These are phyloP conservation scores for Epicampocera succincta DNA, from an alignment of 2,888 invertebrate genomes.

Conservation along the genomic window DNA sequence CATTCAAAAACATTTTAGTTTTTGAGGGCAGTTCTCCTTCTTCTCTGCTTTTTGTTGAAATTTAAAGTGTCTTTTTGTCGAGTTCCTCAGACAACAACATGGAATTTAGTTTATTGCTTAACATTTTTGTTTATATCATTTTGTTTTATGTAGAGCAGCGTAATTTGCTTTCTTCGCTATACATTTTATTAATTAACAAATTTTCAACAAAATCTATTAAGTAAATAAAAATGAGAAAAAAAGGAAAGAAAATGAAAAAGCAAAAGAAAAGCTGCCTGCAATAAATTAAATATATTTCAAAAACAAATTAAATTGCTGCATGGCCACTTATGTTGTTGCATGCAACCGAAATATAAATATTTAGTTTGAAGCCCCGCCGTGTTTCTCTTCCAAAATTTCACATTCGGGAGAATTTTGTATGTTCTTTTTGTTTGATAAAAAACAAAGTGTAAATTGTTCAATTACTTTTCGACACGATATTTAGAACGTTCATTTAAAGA, in stretches of 20 bases:
- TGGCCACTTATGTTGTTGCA: constrained; percentile 25
- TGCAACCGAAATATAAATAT: constrained; percentile 33
- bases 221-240: no score
- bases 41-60: constrained; percentile 9
- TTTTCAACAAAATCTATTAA: constrained; percentile 33
- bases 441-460: constrained; percentile 24
- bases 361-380: constrained; percentile 5
- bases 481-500: constrained; percentile 34
- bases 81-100: constrained; percentile 16
- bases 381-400: constrained; percentile 4
- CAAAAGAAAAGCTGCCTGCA: neutral
- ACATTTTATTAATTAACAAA: constrained; percentile 48
- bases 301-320: constrained; percentile 18
- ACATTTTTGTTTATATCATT: constrained; percentile 8
- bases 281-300: constrained; percentile 21
- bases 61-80: constrained; percentile 26
- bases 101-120: constrained; percentile 11
- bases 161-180: constrained; percentile 10
- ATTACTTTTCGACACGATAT: constrained; percentile 41
- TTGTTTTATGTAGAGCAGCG: neutral
- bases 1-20: constrained; percentile 11
- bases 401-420: neutral
- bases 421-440: neutral
- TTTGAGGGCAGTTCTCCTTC: constrained; percentile 28
- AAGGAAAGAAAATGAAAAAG: no score